Conservation (phyloP, 1,140 invertebrate genomes). For the Zaprionus camerounensis region DNA sequence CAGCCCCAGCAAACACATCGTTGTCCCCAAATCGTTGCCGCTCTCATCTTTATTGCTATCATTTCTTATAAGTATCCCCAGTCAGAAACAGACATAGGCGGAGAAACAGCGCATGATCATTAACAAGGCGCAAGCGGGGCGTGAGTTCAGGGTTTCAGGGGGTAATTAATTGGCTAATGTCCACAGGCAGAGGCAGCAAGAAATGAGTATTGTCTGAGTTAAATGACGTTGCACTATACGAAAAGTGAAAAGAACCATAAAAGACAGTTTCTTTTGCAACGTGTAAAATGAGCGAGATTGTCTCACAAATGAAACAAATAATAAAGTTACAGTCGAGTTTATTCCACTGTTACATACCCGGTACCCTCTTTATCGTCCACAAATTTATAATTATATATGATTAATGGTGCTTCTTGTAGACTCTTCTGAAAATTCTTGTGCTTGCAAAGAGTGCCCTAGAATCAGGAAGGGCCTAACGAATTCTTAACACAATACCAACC, state of each 20-base stretch:
- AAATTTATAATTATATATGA: no score
- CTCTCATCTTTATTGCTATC: slow-evolving; percentile 61
- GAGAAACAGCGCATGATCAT: slow-evolving; percentile 13
- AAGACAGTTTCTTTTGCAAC: not conserved
- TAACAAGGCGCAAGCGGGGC: slow-evolving; percentile 24
- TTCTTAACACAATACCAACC: no score
- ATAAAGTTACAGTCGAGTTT: no score
- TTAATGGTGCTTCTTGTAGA: no score
- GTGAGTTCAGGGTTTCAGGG: slow-evolving; percentile 31
- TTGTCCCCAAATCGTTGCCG: slow-evolving; percentile 18
- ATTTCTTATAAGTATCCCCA: slow-evolving; percentile 62
- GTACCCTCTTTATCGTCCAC: no score
- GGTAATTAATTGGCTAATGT: slow-evolving; percentile 65
- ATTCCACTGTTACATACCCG: no score
- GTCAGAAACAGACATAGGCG: slow-evolving; percentile 23
- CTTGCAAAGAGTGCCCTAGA: no score
- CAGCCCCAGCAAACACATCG: not conserved
- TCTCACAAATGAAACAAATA: no score
- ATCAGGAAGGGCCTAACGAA: no score
- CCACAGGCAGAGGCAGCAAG: slow-evolving; percentile 2
- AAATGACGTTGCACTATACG: not conserved
- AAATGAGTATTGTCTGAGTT: not conserved
- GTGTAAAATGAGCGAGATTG: not conserved
- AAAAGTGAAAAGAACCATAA: not conserved
- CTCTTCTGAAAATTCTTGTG: no score